These are phyloP conservation scores for Monochamus alternatus DNA, from an alignment of 2,888 invertebrate species.

Conservation along the genomic window DNA sequence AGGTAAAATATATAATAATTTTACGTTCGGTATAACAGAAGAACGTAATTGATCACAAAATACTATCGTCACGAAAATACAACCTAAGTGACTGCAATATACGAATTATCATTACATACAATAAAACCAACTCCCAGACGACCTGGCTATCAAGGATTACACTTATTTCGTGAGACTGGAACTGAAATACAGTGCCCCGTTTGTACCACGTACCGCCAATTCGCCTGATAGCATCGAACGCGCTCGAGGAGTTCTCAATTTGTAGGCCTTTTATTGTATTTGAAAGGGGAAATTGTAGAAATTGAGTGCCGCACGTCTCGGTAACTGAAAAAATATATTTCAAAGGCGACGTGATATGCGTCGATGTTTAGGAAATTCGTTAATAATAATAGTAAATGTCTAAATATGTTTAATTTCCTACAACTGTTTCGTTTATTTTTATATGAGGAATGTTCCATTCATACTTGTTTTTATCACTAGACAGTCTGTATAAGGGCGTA, in stretches of 20 bases:
- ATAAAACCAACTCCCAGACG: neutral
- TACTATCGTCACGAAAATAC: no score
- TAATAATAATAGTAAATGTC: neutral
- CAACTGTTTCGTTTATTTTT: no score
- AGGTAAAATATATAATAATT: no score
- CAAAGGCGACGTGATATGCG: neutral
- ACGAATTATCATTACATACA: neutral
- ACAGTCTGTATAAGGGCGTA: no score
- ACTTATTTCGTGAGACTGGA: slow-evolving; percentile 7
- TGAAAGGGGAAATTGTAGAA: slow-evolving; percentile 11
- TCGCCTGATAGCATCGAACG: slow-evolving; percentile 1
- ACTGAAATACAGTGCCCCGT: neutral
- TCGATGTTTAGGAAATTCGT: neutral
- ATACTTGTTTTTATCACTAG: no score
- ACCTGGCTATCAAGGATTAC: neutral
- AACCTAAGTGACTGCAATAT: neutral
- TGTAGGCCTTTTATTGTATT: slow-evolving; percentile 16
- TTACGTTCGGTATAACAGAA: no score
- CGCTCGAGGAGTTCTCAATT: slow-evolving; percentile 5
- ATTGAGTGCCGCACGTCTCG: slow-evolving; percentile 15
- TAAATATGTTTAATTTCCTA: no score
- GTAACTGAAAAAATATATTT: neutral
- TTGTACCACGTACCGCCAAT: slow-evolving; percentile 18
- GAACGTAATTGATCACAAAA: no score
- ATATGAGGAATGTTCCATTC: no score